Percentiles rank a stretch among this genome's conserved stretches.
phyloP scores from a whole-genome alignment of 2,888 invertebrate species.

The Andrena bicolor region DNA sequence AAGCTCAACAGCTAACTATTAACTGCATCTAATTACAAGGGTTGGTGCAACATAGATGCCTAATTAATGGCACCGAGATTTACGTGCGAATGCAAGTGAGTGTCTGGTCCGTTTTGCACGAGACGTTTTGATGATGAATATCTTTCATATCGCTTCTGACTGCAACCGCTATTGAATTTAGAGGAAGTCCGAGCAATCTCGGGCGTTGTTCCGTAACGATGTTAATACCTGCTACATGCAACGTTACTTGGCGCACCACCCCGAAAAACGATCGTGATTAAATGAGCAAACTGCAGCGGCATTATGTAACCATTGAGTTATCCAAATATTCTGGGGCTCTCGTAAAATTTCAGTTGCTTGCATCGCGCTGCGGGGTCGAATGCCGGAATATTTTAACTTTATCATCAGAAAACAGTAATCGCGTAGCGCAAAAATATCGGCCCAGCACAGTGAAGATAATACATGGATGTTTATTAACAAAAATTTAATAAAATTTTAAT shows the following conservation, averaged over 20 bases:
- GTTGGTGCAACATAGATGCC: conserved; percentile 81
- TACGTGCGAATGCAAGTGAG: conserved; percentile 82
- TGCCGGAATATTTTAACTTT: conserved; percentile 4
- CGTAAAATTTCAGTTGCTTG: conserved; percentile 10
- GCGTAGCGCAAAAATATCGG: too few species aligned
- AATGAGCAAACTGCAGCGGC: background rate
- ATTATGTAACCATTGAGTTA: conserved; percentile 21
- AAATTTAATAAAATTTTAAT: background rate
- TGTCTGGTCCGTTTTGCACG: conserved; percentile 79
- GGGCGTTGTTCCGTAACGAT: conserved; percentile 12
- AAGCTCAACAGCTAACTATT: conserved; percentile 79
- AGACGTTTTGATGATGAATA: conserved; percentile 78
- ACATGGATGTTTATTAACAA: background rate
- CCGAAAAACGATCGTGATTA: conserved; percentile 18
- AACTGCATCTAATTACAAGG: conserved; percentile 85
- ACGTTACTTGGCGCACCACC: background rate
- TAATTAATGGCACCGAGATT: conserved; percentile 84
- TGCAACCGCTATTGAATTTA: conserved; percentile 22
- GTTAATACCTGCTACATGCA: background rate
- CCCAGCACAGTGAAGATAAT: too few species aligned
- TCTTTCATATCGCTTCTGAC: conserved; percentile 62
- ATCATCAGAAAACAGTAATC: too few species aligned
- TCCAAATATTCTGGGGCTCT: conserved; percentile 8
- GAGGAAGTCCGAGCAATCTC: background rate
- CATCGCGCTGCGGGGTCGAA: background rate